These are phyloP conservation scores for Aphyosemion australe DNA, from an alignment of 2,113 vertebrate species.

Conservation along the genomic window DNA sequence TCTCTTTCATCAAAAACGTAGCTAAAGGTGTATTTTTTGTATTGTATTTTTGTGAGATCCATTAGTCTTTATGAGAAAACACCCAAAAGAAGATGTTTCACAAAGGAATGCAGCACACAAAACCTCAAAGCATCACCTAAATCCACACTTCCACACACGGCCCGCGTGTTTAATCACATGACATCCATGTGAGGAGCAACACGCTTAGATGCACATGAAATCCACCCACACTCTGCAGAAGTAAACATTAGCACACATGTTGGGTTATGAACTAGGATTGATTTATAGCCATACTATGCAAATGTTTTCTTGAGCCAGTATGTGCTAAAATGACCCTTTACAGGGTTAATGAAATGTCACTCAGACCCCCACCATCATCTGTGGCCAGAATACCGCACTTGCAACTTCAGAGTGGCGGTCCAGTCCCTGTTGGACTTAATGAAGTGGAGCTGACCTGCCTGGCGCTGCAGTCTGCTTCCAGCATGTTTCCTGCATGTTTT, in stretches of 20 bases:
- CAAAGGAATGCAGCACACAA: background rate
- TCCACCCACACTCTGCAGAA: conserved; percentile 31
- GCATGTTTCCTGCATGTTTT: no score
- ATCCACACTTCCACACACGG: conserved; percentile 42
- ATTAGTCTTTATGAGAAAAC: conserved; percentile 42
- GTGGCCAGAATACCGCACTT: no score
- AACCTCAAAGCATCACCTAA: conserved; percentile 9
- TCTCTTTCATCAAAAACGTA: conserved; percentile 1
- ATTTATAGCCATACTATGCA: no score
- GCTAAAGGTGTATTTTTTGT: background rate
- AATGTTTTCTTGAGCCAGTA: no score
- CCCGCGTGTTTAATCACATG: conserved; percentile 41
- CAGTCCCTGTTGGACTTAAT: no score
- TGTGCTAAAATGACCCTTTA: no score
- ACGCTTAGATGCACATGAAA: conserved; percentile 14
- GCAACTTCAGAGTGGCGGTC: no score
- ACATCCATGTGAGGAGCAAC: conserved; percentile 49
- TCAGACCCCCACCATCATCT: no score
- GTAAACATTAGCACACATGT: conserved; percentile 56
- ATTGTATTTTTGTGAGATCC: conserved; percentile 18
- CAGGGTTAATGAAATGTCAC: no score
- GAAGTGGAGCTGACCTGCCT: no score
- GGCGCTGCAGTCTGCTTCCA: no score
- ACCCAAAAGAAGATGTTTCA: conserved; percentile 23
- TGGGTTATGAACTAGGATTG: conserved; percentile 37